A percentile compares a stretch with the other conserved stretches of the same genome.
Evolutionary conservation across 2,113 vertebrate species (phyloP).

Genomic region (Saguinus imperator): DNA sequence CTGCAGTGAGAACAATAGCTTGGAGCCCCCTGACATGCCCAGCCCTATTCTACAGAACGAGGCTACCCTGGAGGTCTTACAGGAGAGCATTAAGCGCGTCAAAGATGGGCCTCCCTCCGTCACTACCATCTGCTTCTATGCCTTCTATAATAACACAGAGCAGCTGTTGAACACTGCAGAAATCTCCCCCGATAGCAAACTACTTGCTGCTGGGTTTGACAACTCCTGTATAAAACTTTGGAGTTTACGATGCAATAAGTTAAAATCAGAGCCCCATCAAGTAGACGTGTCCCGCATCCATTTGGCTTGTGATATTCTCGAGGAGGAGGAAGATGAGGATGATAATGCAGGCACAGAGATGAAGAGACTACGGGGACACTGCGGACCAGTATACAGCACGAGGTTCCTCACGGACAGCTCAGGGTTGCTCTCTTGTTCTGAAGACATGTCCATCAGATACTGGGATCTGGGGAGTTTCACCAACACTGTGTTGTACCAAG

Average conservation of each 20-base stretch:
- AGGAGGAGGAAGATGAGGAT: conserved; percentile 95
- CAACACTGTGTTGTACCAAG: conserved; percentile 94
- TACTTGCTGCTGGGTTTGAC: conserved; percentile 95
- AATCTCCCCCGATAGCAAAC: conserved; percentile 93
- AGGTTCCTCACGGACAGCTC: conserved; percentile 95
- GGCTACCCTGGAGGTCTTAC: conserved; percentile 91
- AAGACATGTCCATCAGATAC: conserved; percentile 95
- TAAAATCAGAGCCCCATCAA: conserved; percentile 91
- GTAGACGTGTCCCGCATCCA: conserved; percentile 92
- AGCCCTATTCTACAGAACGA: conserved; percentile 92
- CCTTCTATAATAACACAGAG: conserved; percentile 96
- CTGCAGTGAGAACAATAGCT: conserved; percentile 84
- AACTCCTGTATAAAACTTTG: conserved; percentile 96
- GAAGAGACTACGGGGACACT: conserved; percentile 94
- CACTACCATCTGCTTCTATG: conserved; percentile 97
- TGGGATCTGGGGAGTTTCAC: conserved; percentile 96
- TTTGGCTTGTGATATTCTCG: conserved; percentile 94
- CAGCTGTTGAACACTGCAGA: conserved; percentile 94
- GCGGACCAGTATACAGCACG: conserved; percentile 94
- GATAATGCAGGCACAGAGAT: conserved; percentile 91
- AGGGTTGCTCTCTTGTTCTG: conserved; percentile 96
- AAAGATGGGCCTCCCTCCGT: conserved; percentile 95
- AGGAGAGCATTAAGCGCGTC: conserved; percentile 95
- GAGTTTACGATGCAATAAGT: conserved; percentile 93
- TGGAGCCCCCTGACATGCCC: conserved; percentile 88